phyloP scores from a whole-genome alignment of 2,797 vertebrate genomes.

The Pagetopsis macropterus region DNA sequence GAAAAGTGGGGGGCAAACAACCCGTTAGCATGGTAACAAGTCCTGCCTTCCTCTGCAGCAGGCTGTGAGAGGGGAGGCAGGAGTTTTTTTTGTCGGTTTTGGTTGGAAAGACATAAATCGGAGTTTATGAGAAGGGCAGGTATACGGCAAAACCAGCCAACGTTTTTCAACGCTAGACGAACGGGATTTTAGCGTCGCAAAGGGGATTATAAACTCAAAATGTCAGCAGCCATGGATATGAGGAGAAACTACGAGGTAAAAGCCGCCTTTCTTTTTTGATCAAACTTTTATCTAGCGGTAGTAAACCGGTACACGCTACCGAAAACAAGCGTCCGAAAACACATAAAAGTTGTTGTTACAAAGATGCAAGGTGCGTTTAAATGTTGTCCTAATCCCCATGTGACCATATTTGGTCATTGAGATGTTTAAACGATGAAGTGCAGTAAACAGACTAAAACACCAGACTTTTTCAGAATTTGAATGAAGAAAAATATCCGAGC shows the following conservation, averaged over 20 bases:
- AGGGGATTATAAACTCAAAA: constrained; percentile 79
- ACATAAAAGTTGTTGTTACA: not conserved
- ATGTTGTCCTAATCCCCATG: constrained; percentile 28
- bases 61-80: constrained; percentile 77
- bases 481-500: constrained; percentile 55
- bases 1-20: constrained; percentile 77
- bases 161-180: constrained; percentile 68
- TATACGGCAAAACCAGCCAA: constrained; percentile 76
- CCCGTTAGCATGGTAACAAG: constrained; percentile 89
- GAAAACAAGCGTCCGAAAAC: not conserved
- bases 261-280: constrained; percentile 37
- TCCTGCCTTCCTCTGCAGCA: constrained; percentile 83
- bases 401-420: constrained; percentile 83
- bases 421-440: constrained; percentile 54
- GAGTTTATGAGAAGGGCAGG: constrained; percentile 87
- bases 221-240: constrained; percentile 86
- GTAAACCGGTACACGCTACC: not conserved
- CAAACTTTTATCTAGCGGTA: not conserved
- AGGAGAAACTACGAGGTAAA: constrained; percentile 87
- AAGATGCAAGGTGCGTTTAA: constrained; percentile 50
- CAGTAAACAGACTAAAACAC: constrained; percentile 28
- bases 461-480: constrained; percentile 43
- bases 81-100: constrained; percentile 70
- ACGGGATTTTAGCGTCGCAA: constrained; percentile 70
- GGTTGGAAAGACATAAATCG: constrained; percentile 88